phyloP scores from a whole-genome alignment of 2,797 vertebrate genomes.

The Manis pentadactyla region DNA sequence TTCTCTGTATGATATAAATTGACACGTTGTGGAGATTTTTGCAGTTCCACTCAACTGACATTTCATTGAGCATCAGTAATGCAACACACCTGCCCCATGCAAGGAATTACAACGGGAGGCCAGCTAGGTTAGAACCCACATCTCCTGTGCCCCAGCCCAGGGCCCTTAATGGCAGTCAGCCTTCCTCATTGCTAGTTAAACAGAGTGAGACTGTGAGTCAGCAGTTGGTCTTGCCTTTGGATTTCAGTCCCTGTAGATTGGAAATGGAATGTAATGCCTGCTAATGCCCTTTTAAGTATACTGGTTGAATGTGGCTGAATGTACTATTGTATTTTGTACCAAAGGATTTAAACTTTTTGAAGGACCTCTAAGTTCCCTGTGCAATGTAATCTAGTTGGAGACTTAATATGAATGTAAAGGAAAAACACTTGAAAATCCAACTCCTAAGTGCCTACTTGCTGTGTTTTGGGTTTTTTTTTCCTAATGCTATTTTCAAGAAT shows the following conservation, averaged over 20 bases:
- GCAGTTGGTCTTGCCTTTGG: not conserved
- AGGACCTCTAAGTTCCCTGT: conserved; percentile 41
- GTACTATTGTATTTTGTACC: conserved; percentile 50
- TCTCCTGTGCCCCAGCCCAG: not conserved
- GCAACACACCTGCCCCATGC: not conserved
- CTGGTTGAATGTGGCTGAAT: conserved; percentile 3
- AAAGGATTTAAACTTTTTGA: conserved; percentile 53
- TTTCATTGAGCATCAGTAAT: conserved; percentile 13
- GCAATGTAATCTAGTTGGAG: not conserved
- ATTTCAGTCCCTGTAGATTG: conserved; percentile 52
- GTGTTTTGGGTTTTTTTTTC: not conserved
- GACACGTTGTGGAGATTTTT: not conserved
- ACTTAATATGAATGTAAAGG: conserved; percentile 55
- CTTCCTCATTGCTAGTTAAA: conserved; percentile 13
- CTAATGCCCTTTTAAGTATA: conserved; percentile 65
- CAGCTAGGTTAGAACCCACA: not conserved
- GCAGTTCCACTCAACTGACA: not conserved
- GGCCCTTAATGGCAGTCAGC: not conserved
- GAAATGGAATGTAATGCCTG: conserved; percentile 67
- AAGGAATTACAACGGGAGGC: not conserved
- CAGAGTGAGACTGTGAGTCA: conserved; percentile 22
- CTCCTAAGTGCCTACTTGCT: not conserved
- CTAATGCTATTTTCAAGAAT: not conserved
- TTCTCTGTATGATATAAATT: not conserved
- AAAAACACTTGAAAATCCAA: conserved; percentile 27